A percentile compares a stretch with the other conserved stretches of the same genome.
phyloP scores from a whole-genome alignment of 23 tunicate species.

The Clavelina lepadiformis region DNA sequence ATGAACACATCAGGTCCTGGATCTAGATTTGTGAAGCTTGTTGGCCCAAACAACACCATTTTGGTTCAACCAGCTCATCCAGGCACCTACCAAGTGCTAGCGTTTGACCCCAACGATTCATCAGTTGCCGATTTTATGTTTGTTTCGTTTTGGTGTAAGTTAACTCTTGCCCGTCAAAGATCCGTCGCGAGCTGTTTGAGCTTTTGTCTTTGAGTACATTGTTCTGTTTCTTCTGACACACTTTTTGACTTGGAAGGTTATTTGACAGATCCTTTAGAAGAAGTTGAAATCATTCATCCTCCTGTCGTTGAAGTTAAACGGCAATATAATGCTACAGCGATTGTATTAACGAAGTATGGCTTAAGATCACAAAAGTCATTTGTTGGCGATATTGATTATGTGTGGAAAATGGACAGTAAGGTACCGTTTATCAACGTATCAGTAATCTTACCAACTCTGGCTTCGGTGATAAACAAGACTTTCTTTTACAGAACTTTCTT shows the following conservation, averaged over 20 bases:
- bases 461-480: too few relatives aligned
- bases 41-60: too few relatives aligned
- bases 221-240: not conserved
- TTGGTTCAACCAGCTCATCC: constrained; percentile 30
- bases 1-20: too few relatives aligned
- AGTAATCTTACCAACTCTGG: too few relatives aligned
- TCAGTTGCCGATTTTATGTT: constrained; percentile 10
- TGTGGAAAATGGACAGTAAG: constrained; percentile 19
- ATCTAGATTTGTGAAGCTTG: too few relatives aligned
- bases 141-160: constrained; percentile 70
- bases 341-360: constrained; percentile 33
- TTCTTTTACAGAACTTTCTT: too few relatives aligned
- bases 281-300: constrained; percentile 49
- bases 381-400: constrained; percentile 31
- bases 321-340: constrained; percentile 34
- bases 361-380: constrained; percentile 20
- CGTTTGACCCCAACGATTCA: not conserved
- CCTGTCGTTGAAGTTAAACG: constrained; percentile 52
- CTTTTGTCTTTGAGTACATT: not conserved
- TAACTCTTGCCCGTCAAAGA: not conserved
- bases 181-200: not conserved
- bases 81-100: constrained; percentile 43
- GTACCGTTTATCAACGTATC: too few relatives aligned
- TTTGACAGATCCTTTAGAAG: constrained; percentile 60
- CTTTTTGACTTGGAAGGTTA: not conserved